Conservation (phyloP, 2,113 vertebrate species). For the Oreochromis tanganicae region DNA sequence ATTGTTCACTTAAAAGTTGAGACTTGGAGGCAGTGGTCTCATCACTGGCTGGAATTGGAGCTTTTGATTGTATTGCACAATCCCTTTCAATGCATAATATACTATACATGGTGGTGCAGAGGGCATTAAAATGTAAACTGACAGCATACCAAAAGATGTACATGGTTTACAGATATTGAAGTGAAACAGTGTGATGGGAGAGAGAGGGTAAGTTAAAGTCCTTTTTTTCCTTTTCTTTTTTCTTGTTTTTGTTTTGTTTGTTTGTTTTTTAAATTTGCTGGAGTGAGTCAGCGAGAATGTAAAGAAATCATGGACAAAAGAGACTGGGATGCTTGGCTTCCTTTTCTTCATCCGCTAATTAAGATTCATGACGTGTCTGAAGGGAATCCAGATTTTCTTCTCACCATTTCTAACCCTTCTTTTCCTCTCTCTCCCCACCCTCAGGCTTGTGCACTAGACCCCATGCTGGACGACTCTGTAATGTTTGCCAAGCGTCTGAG, state of each 20-base stretch:
- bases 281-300: conserved; percentile 33
- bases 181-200: not conserved
- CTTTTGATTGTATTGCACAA: not conserved
- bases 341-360: conserved; percentile 43
- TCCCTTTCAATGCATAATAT: not conserved
- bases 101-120: not conserved
- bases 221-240: not conserved
- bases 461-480: conserved; percentile 90
- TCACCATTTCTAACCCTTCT: not conserved
- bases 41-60: not conserved
- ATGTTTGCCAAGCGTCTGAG: conserved; percentile 86
- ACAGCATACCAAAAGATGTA: not conserved
- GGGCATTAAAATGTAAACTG: not conserved
- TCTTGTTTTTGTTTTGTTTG: not conserved
- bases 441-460: conserved; percentile 88
- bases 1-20: not conserved
- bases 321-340: conserved; percentile 6
- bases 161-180: not conserved
- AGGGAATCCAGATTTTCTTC: conserved; percentile 37
- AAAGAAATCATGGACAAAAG: conserved; percentile 29
- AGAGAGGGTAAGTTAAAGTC: not conserved
- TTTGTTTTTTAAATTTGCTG: conserved; percentile 19
- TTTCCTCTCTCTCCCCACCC: not conserved
- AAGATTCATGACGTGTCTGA: conserved; percentile 48
- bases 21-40: not conserved